phyloP scores from a whole-genome alignment of 2,888 invertebrate species.

The Dendrolimus pini region DNA sequence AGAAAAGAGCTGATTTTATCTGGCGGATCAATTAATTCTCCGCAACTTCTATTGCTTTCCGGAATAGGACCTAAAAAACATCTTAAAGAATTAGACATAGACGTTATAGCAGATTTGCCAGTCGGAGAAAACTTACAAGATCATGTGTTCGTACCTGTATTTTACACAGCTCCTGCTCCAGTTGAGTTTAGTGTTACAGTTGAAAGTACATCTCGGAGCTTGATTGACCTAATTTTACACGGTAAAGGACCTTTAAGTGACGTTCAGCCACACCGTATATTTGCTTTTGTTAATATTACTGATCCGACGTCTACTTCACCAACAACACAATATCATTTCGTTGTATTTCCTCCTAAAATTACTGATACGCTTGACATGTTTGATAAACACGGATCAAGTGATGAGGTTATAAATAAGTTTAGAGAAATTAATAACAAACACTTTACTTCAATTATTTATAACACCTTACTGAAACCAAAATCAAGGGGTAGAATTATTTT shows the following conservation, averaged over 20 bases:
- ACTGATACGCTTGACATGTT: constrained; percentile 36
- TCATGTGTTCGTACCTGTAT: constrained; percentile 56
- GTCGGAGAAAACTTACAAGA: constrained; percentile 74
- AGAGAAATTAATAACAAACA: constrained; percentile 37
- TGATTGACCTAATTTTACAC: constrained; percentile 61
- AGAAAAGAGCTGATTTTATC: constrained; percentile 70
- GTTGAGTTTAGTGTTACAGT: constrained; percentile 27
- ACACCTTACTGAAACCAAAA: constrained; percentile 79
- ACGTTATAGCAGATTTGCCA: constrained; percentile 54
- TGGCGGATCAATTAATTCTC: constrained; percentile 67
- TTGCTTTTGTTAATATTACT: constrained; percentile 43
- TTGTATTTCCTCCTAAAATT: constrained; percentile 37
- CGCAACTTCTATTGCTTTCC: constrained; percentile 68
- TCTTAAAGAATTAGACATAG: constrained; percentile 45
- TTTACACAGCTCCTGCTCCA: constrained; percentile 37
- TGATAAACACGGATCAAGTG: constrained; percentile 29
- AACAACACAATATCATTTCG: constrained; percentile 44
- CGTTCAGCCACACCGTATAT: constrained; percentile 48
- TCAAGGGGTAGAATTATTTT: constrained; percentile 82
- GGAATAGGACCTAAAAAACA: constrained; percentile 68
- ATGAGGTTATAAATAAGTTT: constrained; percentile 34
- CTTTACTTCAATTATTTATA: constrained; percentile 60
- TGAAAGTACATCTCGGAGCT: constrained; percentile 32
- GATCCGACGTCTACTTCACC: constrained; percentile 36
- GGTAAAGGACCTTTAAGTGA: constrained; percentile 63